phyloP scores from a whole-genome alignment of 1,140 invertebrate species.

The Bombus difficillimus region DNA sequence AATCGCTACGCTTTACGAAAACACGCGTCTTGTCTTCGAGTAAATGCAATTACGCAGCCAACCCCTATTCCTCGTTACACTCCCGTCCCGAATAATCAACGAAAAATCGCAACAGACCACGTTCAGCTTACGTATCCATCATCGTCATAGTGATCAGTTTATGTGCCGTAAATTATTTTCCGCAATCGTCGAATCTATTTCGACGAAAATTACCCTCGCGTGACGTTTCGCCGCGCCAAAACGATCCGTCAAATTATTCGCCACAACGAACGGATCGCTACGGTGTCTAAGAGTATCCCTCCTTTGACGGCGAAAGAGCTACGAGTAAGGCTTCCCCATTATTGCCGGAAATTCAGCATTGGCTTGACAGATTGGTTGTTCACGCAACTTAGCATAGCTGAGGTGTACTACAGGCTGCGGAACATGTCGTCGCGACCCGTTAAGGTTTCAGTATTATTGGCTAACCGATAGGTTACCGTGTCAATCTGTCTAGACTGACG shows the following conservation, averaged over 20 bases:
- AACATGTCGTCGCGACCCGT: slow-evolving; percentile 36
- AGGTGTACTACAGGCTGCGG: slow-evolving; percentile 50
- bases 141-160: background rate
- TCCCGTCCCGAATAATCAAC: too few species aligned
- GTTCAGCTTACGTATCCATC: background rate
- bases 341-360: slow-evolving; percentile 56
- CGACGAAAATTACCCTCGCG: background rate
- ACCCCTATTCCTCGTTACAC: too few species aligned
- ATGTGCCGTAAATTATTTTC: background rate
- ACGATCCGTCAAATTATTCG: slow-evolving; percentile 12
- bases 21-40: too few species aligned
- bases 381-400: slow-evolving; percentile 67
- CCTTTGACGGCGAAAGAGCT: background rate
- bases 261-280: background rate
- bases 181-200: background rate
- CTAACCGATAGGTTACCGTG: slow-evolving; percentile 75
- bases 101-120: too few species aligned
- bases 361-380: slow-evolving; percentile 37
- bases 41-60: background rate
- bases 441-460: slow-evolving; percentile 77
- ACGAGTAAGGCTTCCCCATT: slow-evolving; percentile 15
- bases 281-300: too few species aligned
- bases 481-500: slow-evolving; percentile 70
- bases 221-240: background rate
- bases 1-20: background rate